A percentile compares a stretch with the other conserved stretches of the same genome.
These are phyloP conservation scores for Cantharis nigra DNA, from an alignment of 2,888 invertebrate genomes.

Conservation along the genomic window DNA sequence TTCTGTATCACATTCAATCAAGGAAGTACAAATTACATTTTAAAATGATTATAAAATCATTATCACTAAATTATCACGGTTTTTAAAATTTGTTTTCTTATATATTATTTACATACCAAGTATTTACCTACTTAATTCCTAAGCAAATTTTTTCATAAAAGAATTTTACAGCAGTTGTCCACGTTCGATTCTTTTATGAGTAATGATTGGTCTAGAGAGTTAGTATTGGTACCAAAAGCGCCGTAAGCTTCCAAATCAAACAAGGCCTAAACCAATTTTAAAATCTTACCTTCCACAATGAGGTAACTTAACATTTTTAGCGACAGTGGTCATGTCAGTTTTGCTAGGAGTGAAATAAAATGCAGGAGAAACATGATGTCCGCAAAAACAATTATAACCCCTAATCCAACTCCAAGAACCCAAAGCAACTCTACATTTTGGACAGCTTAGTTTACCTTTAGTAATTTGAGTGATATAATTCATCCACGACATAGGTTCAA, in stretches of 20 bases:
- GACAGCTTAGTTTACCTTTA: slow-evolving; percentile 86
- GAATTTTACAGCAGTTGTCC: too few species aligned
- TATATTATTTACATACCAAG: too few species aligned
- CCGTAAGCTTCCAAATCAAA: too few species aligned
- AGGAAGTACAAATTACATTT: not conserved
- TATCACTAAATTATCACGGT: too few species aligned
- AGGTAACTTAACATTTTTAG: slow-evolving; percentile 61
- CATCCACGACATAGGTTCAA: slow-evolving; percentile 93
- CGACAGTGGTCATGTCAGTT: slow-evolving; percentile 81
- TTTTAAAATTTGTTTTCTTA: slow-evolving; percentile 44
- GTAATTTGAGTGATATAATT: slow-evolving; percentile 67
- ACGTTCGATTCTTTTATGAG: too few species aligned
- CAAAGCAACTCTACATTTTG: slow-evolving; percentile 82
- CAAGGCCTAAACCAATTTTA: too few species aligned
- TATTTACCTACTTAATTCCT: too few species aligned
- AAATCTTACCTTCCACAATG: too few species aligned
- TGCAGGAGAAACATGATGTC: slow-evolving; percentile 85
- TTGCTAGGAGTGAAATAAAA: slow-evolving; percentile 91
- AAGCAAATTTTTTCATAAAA: too few species aligned
- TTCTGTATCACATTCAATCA: not conserved
- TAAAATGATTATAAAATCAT: not conserved
- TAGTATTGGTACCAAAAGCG: too few species aligned
- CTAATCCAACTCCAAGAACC: slow-evolving; percentile 92
- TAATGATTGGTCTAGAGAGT: too few species aligned
- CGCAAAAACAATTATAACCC: slow-evolving; percentile 90